Evolutionary conservation across 2,113 vertebrate species (phyloP).

Genomic region (Sinocyclocheilus maitianheensis): DNA sequence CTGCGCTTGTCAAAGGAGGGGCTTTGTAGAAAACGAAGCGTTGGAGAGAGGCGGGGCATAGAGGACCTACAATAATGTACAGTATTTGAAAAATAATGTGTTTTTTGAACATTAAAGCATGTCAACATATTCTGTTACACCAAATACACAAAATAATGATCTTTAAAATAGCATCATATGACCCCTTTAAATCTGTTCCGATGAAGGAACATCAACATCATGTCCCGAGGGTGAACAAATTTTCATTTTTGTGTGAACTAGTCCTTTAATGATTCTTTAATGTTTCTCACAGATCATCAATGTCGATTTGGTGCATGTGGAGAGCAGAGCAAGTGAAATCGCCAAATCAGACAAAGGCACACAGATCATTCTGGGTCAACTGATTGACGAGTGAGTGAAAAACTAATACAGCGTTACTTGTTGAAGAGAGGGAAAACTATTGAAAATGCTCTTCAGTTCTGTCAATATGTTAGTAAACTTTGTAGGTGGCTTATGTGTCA

Average conservation of each 20-base stretch:
- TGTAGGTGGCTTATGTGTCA: background rate
- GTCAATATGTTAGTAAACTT: background rate
- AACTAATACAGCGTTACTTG: background rate
- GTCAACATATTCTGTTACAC: too few relatives aligned
- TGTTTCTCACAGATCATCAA: constrained; percentile 82
- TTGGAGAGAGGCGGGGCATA: too few relatives aligned
- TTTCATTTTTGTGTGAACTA: background rate
- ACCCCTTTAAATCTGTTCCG: too few relatives aligned
- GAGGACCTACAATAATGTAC: too few relatives aligned
- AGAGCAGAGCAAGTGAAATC: constrained; percentile 87
- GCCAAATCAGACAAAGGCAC: constrained; percentile 83
- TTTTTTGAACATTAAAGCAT: too few relatives aligned
- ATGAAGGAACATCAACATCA: background rate
- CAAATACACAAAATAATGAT: too few relatives aligned
- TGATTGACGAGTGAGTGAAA: constrained; percentile 90
- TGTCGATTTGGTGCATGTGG: constrained; percentile 92
- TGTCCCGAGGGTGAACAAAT: too few relatives aligned
- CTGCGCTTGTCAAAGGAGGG: too few relatives aligned
- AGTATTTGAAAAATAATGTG: too few relatives aligned
- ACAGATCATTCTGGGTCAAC: constrained; percentile 89
- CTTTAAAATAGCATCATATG: too few relatives aligned
- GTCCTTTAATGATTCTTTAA: background rate
- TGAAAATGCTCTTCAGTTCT: background rate
- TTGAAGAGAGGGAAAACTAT: background rate
- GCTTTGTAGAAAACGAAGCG: too few relatives aligned